Conservation (phyloP, 2,888 invertebrate genomes). For the Theodoxus fluviatilis region DNA sequence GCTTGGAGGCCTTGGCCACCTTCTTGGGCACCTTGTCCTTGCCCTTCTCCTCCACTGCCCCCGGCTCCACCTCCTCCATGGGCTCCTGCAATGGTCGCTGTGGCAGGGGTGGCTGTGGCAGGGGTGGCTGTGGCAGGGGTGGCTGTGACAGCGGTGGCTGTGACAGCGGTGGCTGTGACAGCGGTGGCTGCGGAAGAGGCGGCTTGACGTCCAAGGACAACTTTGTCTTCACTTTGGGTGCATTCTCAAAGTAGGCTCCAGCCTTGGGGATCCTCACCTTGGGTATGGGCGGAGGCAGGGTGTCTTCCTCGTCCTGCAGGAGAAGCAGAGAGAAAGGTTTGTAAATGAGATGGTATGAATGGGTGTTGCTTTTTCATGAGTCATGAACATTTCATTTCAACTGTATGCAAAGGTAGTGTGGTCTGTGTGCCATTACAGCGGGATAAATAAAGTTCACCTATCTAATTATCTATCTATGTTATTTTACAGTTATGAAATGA, state of each 20-base stretch:
- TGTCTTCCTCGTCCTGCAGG: slow-evolving; percentile 40
- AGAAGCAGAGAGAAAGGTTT: background rate
- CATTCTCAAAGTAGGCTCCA: slow-evolving; percentile 47
- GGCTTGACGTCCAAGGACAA: too few relatives aligned
- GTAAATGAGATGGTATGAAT: background rate
- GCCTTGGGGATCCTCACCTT: slow-evolving; percentile 57
- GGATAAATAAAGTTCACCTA: too few relatives aligned
- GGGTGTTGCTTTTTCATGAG: background rate
- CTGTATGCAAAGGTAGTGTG: background rate
- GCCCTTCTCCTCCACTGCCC: slow-evolving; percentile 11
- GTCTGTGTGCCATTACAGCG: too few relatives aligned
- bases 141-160: too few relatives aligned
- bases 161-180: too few relatives aligned
- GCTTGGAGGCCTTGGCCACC: background rate
- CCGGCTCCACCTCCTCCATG: slow-evolving; percentile 15
- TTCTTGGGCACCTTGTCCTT: slow-evolving; percentile 31
- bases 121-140: too few relatives aligned
- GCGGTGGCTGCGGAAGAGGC: too few relatives aligned
- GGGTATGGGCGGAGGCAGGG: slow-evolving; percentile 26
- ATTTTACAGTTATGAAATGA: too few relatives aligned
- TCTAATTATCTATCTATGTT: too few relatives aligned
- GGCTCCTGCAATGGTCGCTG: too few relatives aligned
- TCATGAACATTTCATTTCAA: background rate
- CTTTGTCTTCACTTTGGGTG: too few relatives aligned
- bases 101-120: too few relatives aligned